Conservation (phyloP, 2,888 invertebrate genomes). For the Caenorhabditis panamensis region DNA sequence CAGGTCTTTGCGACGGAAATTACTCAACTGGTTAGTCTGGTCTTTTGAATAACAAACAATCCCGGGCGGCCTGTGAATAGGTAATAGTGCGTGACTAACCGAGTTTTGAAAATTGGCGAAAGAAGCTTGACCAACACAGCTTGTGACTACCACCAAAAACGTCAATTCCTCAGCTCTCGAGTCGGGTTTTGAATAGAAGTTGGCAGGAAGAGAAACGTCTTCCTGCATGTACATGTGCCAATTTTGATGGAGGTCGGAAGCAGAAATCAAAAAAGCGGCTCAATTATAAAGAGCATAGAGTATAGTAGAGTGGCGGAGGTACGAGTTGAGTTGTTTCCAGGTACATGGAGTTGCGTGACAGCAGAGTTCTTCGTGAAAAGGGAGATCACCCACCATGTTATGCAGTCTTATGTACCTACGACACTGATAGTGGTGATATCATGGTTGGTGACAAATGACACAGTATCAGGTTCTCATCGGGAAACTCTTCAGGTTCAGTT, state of each 20-base stretch:
- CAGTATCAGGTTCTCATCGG: not conserved
- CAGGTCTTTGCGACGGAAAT: conserved; percentile 80
- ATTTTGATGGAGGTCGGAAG: conserved; percentile 55
- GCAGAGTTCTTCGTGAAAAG: conserved; percentile 84
- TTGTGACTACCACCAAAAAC: conserved; percentile 33
- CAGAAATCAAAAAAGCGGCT: conserved; percentile 45
- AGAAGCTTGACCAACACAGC: conserved; percentile 41
- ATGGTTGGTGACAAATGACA: no score
- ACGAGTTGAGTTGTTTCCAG: conserved; percentile 63
- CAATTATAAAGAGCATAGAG: conserved; percentile 59
- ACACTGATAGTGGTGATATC: conserved; percentile 82
- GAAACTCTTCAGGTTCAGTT: conserved; percentile 84
- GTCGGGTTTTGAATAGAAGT: conserved; percentile 32
- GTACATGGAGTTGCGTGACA: conserved; percentile 84
- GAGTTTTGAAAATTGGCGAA: conserved; percentile 24
- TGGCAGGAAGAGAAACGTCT: conserved; percentile 11
- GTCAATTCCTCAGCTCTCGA: conserved; percentile 20
- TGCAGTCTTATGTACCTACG: conserved; percentile 84
- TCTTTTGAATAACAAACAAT: conserved; percentile 43
- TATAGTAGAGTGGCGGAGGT: not conserved
- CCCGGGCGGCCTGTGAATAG: conserved; percentile 45
- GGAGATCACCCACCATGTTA: conserved; percentile 84
- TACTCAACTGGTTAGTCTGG: conserved; percentile 76
- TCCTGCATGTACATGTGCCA: conserved; percentile 35
- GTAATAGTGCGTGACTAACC: conserved; percentile 61